These are phyloP conservation scores for Etheostoma cragini DNA, from an alignment of 2,113 vertebrate genomes.

Conservation along the genomic window DNA sequence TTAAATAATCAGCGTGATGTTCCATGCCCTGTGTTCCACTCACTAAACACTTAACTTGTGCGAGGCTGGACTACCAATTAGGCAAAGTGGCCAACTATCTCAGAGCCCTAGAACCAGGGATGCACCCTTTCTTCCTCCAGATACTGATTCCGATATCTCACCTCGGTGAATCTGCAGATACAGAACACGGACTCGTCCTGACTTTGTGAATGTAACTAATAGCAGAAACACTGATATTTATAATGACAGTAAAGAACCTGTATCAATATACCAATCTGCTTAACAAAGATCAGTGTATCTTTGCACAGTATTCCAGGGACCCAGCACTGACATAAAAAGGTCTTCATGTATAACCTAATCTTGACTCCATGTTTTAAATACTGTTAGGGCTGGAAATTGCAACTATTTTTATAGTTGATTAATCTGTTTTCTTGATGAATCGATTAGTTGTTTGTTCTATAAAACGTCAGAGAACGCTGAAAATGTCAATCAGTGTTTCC, in stretches of 20 bases:
- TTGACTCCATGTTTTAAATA: background rate
- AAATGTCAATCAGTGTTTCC: too few species aligned
- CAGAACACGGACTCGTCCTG: background rate
- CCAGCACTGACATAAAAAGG: background rate
- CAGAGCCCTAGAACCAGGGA: background rate
- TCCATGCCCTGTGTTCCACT: background rate
- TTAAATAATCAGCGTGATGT: background rate
- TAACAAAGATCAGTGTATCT: background rate
- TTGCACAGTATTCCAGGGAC: background rate
- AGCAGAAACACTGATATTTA: background rate
- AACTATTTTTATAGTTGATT: too few species aligned
- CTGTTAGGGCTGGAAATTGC: too few species aligned
- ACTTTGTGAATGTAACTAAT: background rate
- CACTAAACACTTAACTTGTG: background rate
- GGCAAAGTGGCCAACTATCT: background rate
- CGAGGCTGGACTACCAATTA: background rate
- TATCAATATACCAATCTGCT: background rate
- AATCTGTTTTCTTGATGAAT: too few species aligned
- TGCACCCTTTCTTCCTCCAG: background rate
- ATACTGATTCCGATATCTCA: background rate
- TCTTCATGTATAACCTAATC: background rate
- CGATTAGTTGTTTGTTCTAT: too few species aligned
- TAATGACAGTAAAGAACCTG: background rate
- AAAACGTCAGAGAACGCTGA: too few species aligned
- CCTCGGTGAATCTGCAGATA: background rate